These are phyloP conservation scores for Drosophila ustulata DNA, from an alignment of 2,888 invertebrate genomes.

Conservation along the genomic window DNA sequence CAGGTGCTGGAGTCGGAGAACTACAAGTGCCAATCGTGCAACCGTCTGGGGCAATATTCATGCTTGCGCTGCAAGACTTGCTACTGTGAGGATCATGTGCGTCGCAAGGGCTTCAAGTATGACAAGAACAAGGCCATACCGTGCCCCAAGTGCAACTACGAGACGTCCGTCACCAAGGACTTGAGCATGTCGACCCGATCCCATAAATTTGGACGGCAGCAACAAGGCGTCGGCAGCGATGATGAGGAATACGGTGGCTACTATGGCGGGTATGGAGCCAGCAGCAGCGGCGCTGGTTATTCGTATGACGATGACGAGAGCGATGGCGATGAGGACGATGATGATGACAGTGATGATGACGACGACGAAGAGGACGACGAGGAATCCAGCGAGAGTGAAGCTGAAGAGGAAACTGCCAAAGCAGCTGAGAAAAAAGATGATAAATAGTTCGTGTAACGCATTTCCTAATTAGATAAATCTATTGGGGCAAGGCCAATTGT, in stretches of 20 bases:
- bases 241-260: slow-evolving; percentile 87
- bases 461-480: slow-evolving; percentile 27
- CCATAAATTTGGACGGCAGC: slow-evolving; percentile 95
- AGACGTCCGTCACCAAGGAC: slow-evolving; percentile 97
- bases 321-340: slow-evolving; percentile 65
- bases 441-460: slow-evolving; percentile 40
- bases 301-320: slow-evolving; percentile 76
- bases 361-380: slow-evolving; percentile 67
- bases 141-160: slow-evolving; percentile 97
- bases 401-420: slow-evolving; percentile 67
- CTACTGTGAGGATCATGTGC: slow-evolving; percentile 98
- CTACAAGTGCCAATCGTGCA: slow-evolving; percentile 98
- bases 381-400: slow-evolving; percentile 66
- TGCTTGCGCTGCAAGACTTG: slow-evolving; percentile 98
- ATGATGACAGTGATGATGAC: slow-evolving; percentile 67
- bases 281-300: slow-evolving; percentile 86
- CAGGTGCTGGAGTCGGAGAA: slow-evolving; percentile 97
- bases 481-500: slow-evolving; percentile 1
- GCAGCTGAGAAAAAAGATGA: slow-evolving; percentile 50
- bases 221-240: slow-evolving; percentile 88
- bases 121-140: slow-evolving; percentile 93
- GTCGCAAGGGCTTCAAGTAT: slow-evolving; percentile 95
- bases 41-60: slow-evolving; percentile 96
- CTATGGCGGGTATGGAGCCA: slow-evolving; percentile 84
- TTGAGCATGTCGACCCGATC: slow-evolving; percentile 97